A percentile compares a stretch with the other conserved stretches of the same genome.
These are phyloP conservation scores for Trichosurus vulpecula DNA, from an alignment of 2,797 vertebrate species.

Conservation along the genomic window DNA sequence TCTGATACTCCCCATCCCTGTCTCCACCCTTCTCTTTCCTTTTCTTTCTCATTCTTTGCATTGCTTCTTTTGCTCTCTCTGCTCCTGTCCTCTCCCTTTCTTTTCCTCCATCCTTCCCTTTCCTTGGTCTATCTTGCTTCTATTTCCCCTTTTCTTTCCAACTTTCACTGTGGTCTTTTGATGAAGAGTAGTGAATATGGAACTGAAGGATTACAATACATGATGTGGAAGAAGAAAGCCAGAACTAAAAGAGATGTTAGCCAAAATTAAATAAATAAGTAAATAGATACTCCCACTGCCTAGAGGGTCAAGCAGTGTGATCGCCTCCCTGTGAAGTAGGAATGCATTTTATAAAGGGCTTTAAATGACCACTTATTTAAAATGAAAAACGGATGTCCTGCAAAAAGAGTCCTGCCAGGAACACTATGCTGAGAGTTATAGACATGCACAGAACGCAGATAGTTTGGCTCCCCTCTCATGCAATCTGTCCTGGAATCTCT, in stretches of 20 bases:
- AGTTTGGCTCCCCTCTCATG: slow-evolving; percentile 5
- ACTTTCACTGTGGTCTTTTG: slow-evolving; percentile 2
- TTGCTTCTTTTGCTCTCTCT: neutral
- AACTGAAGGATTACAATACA: neutral
- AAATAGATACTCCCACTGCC: neutral
- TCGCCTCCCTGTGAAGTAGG: neutral
- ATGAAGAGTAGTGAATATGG: slow-evolving; percentile 1
- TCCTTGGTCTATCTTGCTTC: neutral
- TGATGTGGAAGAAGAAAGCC: neutral
- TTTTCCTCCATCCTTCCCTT: neutral
- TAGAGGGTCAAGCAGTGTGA: neutral
- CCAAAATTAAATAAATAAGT: neutral
- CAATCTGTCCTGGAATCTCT: neutral
- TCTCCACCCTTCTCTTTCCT: too few relatives aligned
- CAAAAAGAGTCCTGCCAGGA: slow-evolving; percentile 7
- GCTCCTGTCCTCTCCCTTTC: too few relatives aligned
- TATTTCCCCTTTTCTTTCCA: neutral
- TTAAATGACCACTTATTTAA: slow-evolving; percentile 44
- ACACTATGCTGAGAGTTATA: neutral
- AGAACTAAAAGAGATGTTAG: neutral
- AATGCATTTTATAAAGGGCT: slow-evolving; percentile 13
- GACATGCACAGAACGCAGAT: neutral
- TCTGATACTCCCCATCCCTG: too few relatives aligned
- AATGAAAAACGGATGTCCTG: slow-evolving; percentile 52
- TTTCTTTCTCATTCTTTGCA: neutral